Percentiles rank a stretch among this genome's conserved stretches.
These are phyloP conservation scores for Chaetoderma sp. DNA, from an alignment of 2,888 invertebrate genomes.

Conservation along the genomic window DNA sequence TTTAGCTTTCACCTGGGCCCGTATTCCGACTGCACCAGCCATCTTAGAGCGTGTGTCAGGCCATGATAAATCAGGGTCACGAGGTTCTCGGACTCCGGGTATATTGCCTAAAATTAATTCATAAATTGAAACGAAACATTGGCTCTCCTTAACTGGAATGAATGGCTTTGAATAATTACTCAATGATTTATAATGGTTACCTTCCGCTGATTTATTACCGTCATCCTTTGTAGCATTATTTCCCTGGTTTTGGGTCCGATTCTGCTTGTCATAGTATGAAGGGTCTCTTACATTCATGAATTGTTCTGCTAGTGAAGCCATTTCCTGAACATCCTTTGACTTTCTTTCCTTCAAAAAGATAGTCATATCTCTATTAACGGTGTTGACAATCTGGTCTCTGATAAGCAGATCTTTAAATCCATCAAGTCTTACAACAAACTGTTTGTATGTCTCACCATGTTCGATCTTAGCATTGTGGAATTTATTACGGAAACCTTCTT, in stretches of 20 bases:
- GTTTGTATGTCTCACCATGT: background rate
- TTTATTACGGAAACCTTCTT: background rate
- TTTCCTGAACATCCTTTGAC: background rate
- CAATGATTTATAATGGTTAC: no score
- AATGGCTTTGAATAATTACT: no score
- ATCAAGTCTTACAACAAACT: background rate
- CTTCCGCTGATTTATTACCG: no score
- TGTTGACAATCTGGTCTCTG: background rate
- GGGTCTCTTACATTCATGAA: no score
- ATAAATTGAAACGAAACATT: no score
- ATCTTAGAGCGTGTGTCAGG: background rate
- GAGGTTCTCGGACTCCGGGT: background rate
- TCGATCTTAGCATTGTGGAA: background rate
- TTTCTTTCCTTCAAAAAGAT: background rate
- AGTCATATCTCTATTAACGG: background rate
- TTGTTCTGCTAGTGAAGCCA: background rate
- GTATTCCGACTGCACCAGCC: background rate
- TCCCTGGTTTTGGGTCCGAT: no score
- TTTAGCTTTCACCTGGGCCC: no score
- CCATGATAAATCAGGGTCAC: background rate
- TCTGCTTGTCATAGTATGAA: no score
- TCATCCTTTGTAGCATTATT: no score
- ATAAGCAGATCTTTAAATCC: background rate
- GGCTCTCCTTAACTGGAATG: no score
- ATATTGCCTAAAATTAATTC: background rate